These are phyloP conservation scores for Hippocampus barbouri DNA, from an alignment of 2,113 vertebrate species.

Conservation along the genomic window DNA sequence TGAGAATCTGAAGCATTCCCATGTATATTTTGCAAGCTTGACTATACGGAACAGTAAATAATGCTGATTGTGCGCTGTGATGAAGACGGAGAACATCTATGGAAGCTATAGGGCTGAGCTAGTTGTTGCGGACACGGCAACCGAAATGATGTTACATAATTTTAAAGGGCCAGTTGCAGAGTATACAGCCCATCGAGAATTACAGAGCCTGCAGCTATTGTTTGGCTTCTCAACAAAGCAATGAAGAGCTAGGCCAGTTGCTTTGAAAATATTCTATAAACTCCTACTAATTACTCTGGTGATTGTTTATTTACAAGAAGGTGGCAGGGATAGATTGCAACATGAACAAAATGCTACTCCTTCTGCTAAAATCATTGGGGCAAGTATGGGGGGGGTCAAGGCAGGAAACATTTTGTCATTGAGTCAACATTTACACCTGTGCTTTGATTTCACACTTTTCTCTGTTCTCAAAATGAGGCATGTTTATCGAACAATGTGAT, in stretches of 20 bases:
- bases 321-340: background rate
- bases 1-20: slow-evolving; percentile 52
- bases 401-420: background rate
- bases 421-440: background rate
- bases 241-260: background rate
- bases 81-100: background rate
- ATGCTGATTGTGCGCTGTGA: background rate
- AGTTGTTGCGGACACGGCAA: background rate
- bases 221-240: background rate
- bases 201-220: background rate
- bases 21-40: slow-evolving; percentile 5
- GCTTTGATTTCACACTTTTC: background rate
- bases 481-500: background rate
- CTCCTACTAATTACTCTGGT: background rate
- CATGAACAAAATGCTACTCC: background rate
- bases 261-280: background rate
- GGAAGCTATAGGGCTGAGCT: background rate
- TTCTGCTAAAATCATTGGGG: background rate
- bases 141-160: background rate
- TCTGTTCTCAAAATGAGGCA: background rate
- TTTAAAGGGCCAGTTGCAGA: background rate
- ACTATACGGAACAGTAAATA: slow-evolving; percentile 45
- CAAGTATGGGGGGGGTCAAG: background rate
- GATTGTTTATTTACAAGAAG: background rate
- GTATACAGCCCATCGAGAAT: background rate